These are phyloP conservation scores for Kobus ellipsiprymnus DNA, from an alignment of 2,113 vertebrate species.

Conservation along the genomic window DNA sequence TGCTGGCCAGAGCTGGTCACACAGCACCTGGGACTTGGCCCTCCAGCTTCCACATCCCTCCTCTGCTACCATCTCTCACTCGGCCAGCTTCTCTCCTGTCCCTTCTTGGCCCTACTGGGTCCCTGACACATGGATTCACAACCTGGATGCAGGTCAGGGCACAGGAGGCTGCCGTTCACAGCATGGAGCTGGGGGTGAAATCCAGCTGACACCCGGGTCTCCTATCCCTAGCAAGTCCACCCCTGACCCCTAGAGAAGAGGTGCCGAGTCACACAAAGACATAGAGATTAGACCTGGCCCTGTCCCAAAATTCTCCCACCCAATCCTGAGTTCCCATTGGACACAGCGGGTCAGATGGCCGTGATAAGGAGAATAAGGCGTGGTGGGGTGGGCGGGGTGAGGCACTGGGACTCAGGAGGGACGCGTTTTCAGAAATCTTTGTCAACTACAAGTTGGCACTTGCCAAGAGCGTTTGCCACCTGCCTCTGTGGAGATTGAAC, in stretches of 20 bases:
- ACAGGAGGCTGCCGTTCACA: background rate
- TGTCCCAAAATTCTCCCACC: background rate
- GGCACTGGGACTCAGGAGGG: background rate
- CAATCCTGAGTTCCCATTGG: background rate
- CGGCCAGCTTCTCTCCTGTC: background rate
- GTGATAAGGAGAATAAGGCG: rapidly evolving
- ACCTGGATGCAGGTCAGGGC: too few species aligned
- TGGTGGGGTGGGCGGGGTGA: rapidly evolving
- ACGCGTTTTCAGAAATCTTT: background rate
- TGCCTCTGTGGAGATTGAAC: rapidly evolving
- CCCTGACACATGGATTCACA: background rate
- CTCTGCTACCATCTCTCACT: background rate
- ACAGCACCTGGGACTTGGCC: background rate
- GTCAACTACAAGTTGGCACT: background rate
- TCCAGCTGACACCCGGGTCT: background rate
- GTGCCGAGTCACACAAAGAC: background rate
- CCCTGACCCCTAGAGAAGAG: background rate
- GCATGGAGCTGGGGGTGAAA: background rate
- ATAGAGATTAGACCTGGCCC: background rate
- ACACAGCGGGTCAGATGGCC: too few species aligned
- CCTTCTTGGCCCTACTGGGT: background rate
- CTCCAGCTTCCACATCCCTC: background rate
- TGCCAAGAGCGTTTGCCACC: background rate
- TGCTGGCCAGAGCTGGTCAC: background rate
- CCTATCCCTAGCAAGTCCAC: too few species aligned